A percentile compares a stretch with the other conserved stretches of the same genome.
Conservation (phyloP, 2,888 invertebrate species). For the Platypus cylindrus region DNA sequence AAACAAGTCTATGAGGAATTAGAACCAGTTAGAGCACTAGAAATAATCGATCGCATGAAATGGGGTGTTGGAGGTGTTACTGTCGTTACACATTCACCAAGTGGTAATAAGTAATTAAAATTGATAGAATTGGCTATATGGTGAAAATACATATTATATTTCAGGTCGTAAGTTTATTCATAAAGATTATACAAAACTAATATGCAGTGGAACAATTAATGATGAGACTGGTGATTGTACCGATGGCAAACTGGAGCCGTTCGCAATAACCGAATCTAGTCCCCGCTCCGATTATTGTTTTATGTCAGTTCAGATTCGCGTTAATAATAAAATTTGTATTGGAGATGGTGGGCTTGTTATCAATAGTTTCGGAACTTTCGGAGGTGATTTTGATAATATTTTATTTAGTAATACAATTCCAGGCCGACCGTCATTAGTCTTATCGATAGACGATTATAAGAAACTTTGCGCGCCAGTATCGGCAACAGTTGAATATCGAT, state of each 20-base stretch:
- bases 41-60: constrained; percentile 14
- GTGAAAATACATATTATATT: constrained; percentile 3
- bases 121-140: background rate
- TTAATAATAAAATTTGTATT: constrained; percentile 16
- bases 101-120: constrained; percentile 12
- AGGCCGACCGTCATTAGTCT: background rate
- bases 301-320: constrained; percentile 5
- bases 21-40: constrained; percentile 18
- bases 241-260: constrained; percentile 11
- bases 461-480: constrained; percentile 12
- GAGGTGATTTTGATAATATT: constrained; percentile 7
- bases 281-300: constrained; percentile 15
- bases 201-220: constrained; percentile 10
- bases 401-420: constrained; percentile 8
- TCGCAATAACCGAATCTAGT: constrained; percentile 8
- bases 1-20: constrained; percentile 13
- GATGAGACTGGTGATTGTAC: constrained; percentile 11
- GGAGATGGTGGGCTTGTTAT: constrained; percentile 5
- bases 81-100: constrained; percentile 14
- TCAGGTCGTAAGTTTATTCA: constrained; percentile 15
- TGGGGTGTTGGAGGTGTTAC: constrained; percentile 18
- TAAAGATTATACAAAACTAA: constrained; percentile 9
- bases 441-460: constrained; percentile 12
- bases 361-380: constrained; percentile 3
- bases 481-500: constrained; percentile 11